Evolutionary conservation across 2,113 vertebrate genomes (phyloP).

Genomic region (Anguilla japonica): DNA sequence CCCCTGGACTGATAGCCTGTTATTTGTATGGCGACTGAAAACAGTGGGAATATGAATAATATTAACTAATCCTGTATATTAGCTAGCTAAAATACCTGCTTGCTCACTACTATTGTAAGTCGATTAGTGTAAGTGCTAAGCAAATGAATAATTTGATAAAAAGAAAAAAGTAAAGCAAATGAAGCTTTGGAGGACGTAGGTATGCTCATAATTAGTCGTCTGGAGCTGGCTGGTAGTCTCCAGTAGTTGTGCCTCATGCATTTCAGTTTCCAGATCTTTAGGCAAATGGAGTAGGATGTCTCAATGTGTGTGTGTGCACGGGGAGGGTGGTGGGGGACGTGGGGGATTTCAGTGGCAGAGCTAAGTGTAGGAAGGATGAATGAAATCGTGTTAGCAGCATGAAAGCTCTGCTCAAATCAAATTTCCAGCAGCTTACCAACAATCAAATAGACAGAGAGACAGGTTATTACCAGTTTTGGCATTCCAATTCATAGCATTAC

Average conservation of each 20-base stretch:
- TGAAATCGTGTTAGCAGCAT: constrained; percentile 4
- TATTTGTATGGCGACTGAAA: too few species aligned
- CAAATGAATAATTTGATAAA: background rate
- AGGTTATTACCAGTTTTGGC: constrained; percentile 18
- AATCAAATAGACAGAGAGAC: constrained; percentile 10
- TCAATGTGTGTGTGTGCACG: background rate
- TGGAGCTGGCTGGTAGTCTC: background rate
- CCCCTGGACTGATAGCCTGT: too few species aligned
- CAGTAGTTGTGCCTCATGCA: background rate
- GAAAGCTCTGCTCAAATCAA: constrained; percentile 12
- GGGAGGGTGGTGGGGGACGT: background rate
- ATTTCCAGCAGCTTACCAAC: constrained; percentile 23
- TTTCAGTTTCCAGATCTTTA: background rate
- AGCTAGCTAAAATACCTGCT: too few species aligned
- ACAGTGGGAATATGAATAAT: too few species aligned
- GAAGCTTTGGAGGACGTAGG: too few species aligned
- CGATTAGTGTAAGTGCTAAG: too few species aligned
- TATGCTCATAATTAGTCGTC: background rate
- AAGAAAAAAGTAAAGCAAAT: background rate
- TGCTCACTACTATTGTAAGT: too few species aligned
- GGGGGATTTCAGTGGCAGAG: background rate
- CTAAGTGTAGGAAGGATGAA: constrained; percentile 14
- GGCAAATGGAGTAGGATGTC: background rate
- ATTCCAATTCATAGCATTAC: constrained; percentile 10
- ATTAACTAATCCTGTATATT: too few species aligned